These are phyloP conservation scores for Andricus grossulariae DNA, from an alignment of 1,140 invertebrate species.

Conservation along the genomic window DNA sequence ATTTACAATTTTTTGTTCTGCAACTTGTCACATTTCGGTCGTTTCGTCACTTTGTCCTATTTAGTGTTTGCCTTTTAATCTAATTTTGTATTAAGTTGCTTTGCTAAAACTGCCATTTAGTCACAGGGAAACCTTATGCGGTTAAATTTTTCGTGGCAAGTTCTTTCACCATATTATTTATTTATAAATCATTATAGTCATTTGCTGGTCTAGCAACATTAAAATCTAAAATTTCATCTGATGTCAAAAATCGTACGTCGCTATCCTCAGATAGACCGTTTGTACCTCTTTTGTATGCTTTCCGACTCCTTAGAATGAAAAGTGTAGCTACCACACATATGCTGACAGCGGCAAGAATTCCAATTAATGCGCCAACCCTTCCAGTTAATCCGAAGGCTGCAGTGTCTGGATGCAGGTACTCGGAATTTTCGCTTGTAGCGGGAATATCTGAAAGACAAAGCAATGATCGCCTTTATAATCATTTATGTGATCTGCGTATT, in stretches of 20 bases:
- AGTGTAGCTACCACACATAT: conserved; percentile 54
- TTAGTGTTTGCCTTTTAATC: neutral
- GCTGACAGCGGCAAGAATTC: conserved; percentile 53
- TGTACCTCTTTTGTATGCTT: conserved; percentile 62
- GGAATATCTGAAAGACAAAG: neutral
- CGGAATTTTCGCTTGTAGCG: neutral
- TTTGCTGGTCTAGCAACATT: conserved; percentile 71
- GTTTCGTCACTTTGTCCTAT: neutral
- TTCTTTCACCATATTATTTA: neutral
- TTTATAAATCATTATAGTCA: conserved; percentile 61
- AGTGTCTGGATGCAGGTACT: conserved; percentile 1
- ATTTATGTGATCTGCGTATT: too few relatives aligned
- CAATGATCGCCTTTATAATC: too few relatives aligned
- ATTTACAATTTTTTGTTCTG: too few relatives aligned
- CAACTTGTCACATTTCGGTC: too few relatives aligned
- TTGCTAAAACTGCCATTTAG: neutral
- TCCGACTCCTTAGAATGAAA: conserved; percentile 61
- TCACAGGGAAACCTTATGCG: conserved; percentile 24
- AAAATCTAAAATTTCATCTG: conserved; percentile 77
- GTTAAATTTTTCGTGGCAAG: conserved; percentile 10
- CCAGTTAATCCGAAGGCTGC: conserved; percentile 53
- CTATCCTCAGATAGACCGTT: conserved; percentile 73
- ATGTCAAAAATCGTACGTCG: conserved; percentile 77
- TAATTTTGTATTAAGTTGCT: neutral
- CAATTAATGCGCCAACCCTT: conserved; percentile 63